These are phyloP conservation scores for Speoplatyrhinus poulsoni DNA, from an alignment of 2,113 vertebrate genomes.

Conservation along the genomic window DNA sequence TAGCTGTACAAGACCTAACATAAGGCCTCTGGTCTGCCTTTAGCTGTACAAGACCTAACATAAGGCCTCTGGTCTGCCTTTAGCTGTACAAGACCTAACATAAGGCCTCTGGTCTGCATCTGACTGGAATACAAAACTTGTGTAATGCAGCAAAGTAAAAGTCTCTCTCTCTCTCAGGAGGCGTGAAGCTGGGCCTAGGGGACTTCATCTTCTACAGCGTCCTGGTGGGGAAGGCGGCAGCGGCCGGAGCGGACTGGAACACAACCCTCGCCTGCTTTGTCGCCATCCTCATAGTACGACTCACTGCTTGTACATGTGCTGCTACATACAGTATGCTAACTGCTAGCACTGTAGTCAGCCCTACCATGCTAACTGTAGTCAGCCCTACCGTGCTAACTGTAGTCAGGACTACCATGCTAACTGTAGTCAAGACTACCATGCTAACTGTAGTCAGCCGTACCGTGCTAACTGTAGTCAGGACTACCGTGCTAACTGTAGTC, in stretches of 20 bases:
- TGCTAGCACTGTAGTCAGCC: too few species aligned
- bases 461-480: neutral
- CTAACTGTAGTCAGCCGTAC: neutral
- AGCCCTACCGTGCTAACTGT: too few species aligned
- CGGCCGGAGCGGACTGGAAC: slow-evolving; percentile 95
- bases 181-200: slow-evolving; percentile 95
- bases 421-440: neutral
- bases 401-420: neutral
- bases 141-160: too few species aligned
- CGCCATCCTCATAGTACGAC: slow-evolving; percentile 90
- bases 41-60: too few species aligned
- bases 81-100: too few species aligned
- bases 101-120: too few species aligned
- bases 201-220: slow-evolving; percentile 99
- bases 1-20: too few species aligned
- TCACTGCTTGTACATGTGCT: neutral
- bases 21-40: too few species aligned
- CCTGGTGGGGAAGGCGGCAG: slow-evolving; percentile 94
- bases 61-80: too few species aligned
- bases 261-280: slow-evolving; percentile 96
- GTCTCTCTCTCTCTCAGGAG: slow-evolving; percentile 74
- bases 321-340: slow-evolving; percentile 55
- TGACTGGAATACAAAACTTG: too few species aligned
- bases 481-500: neutral
- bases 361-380: neutral